Percentiles rank a stretch among this genome's conserved stretches.
Evolutionary conservation across 2,797 vertebrate genomes (phyloP).

Genomic region (Yasuhikotakia modesta): DNA sequence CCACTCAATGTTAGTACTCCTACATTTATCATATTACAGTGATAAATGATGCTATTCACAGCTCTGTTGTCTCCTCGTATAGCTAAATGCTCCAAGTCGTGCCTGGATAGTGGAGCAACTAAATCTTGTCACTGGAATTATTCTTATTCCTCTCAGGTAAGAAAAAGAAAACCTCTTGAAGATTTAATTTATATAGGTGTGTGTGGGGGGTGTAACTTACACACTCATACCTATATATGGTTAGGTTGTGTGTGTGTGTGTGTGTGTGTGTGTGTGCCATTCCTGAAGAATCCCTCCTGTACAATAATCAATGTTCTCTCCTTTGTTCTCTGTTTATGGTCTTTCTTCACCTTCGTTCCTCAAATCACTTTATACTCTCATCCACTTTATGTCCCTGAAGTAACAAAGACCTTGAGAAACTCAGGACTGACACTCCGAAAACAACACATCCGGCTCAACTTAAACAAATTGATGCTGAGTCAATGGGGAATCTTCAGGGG

Average conservation of each 20-base stretch:
- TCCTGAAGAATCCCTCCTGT: background rate
- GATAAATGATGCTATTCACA: constrained; percentile 14
- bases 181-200: background rate
- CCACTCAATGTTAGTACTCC: constrained; percentile 73
- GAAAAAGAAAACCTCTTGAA: background rate
- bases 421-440: constrained; percentile 74
- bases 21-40: constrained; percentile 17
- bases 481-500: constrained; percentile 17
- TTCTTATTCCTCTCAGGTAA: constrained; percentile 90
- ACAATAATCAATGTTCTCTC: background rate
- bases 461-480: constrained; percentile 1
- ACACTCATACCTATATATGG: too few relatives aligned
- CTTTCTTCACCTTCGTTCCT: background rate
- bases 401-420: constrained; percentile 85
- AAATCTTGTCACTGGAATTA: constrained; percentile 90
- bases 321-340: background rate
- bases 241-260: too few relatives aligned
- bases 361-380: constrained; percentile 1
- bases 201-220: too few relatives aligned
- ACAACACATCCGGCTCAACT: constrained; percentile 26
- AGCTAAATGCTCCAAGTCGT: constrained; percentile 88
- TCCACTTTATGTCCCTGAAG: constrained; percentile 67
- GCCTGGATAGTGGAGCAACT: constrained; percentile 88
- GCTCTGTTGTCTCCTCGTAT: constrained; percentile 41
- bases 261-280: too few relatives aligned